Conservation (phyloP, 2,113 vertebrate species). For the Phalacrocorax aristotelis region DNA sequence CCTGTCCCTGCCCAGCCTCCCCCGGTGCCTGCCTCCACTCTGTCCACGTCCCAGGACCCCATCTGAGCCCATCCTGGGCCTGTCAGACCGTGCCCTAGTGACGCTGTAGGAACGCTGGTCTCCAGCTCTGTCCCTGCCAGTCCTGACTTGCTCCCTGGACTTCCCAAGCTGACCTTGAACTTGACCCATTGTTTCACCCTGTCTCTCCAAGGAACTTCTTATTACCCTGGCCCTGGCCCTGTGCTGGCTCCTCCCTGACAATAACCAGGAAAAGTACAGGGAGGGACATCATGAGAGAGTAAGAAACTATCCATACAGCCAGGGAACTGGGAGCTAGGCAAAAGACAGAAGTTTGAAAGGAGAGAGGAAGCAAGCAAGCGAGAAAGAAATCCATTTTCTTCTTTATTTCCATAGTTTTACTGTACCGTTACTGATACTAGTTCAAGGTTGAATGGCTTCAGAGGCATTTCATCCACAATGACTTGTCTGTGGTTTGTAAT, state of each 20-base stretch:
- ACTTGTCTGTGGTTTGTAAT: not conserved
- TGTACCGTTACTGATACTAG: not conserved
- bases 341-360: not conserved
- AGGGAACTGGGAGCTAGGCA: not conserved
- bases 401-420: not conserved
- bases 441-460: not conserved
- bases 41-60: not conserved
- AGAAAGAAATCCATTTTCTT: not conserved
- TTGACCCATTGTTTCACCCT: not conserved
- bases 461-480: not conserved
- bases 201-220: not conserved
- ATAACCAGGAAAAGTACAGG: not conserved
- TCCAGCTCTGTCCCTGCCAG: not conserved
- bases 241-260: not conserved
- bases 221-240: accelerated
- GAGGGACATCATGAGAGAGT: not conserved
- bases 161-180: not conserved
- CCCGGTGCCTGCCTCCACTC: not conserved
- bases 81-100: accelerated
- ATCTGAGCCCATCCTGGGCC: not conserved
- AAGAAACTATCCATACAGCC: not conserved
- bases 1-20: not conserved
- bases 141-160: not conserved
- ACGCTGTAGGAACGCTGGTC: accelerated
- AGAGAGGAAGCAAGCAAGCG: not conserved